Base-by-base conservation (phyloP, 2,888 invertebrate genomes). In the Rhopalosiphum nymphaeae region DNA sequence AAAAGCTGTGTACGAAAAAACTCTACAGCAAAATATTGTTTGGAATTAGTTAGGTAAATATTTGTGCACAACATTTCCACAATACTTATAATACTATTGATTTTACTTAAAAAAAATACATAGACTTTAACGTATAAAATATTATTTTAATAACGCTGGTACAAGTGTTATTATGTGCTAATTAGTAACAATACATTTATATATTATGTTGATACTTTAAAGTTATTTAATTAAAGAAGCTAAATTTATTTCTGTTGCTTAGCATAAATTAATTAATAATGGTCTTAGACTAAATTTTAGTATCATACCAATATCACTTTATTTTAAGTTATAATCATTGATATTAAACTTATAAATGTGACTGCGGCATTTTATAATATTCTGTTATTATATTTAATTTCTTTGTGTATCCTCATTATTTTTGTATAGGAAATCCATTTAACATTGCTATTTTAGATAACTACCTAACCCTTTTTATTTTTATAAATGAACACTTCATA, bases 11-110 rank as follows among this genome's bases (percentile, higher is more conserved):
- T 57, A 16, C 78, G 93, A 7, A 56, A 96, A 95, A 96, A 96
- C 16, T 96, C 96, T 44, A 95, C 96, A 67, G 96, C 78, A 16
- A 93, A 97, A 95, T 97, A 97, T 95, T 97, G 97, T 95, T 95
- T 97, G 95, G 96, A 97, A 95, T 96, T 97, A 95, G 97, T 97
- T 67, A 96, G 96, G 97, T 97, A 96, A 95, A 95, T 44, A 56
- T 56, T 21, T 42, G 26, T 89, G 36, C 21, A 9, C 21, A 36
- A 36, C 10, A 42, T 78, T 16, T 21, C 16, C 67, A 16, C 36
- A 36, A 78, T 78, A 78, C 67, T 36, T 16, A 53, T 53, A 16
- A 53, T 53, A 53, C 49, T 53, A 53, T 78, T 1, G 16, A n/a
- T 67, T 67, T n/a, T 16, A n/a, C 11, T n/a, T n/a, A 13, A 67